phyloP scores from a whole-genome alignment of 2,888 invertebrate species.

The Drosophila limbata region DNA sequence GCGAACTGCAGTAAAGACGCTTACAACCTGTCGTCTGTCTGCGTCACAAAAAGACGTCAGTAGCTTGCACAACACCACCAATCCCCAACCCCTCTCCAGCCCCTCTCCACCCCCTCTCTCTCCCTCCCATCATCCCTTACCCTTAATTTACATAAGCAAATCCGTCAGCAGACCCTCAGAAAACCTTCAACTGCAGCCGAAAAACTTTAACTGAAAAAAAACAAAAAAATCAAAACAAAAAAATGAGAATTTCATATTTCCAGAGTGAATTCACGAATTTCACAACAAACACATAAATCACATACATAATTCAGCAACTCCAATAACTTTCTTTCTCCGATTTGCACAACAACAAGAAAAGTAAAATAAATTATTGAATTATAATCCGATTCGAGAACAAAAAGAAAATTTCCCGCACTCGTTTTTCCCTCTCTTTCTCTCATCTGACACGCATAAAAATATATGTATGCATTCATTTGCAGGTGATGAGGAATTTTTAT shows the following conservation, averaged over 20 bases:
- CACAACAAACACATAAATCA: conserved; percentile 32
- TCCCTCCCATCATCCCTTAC: too few relatives aligned
- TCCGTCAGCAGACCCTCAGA: conserved; percentile 6
- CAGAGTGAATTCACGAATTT: neutral
- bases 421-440: neutral
- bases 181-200: conserved; percentile 25
- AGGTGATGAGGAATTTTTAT: conserved; percentile 9
- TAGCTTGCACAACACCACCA: conserved; percentile 42
- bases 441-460: neutral
- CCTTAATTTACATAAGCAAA: conserved; percentile 21
- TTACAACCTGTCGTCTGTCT: conserved; percentile 30
- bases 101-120: neutral
- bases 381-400: conserved; percentile 34
- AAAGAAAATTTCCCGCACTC: neutral
- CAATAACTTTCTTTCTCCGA: conserved; percentile 25
- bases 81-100: neutral
- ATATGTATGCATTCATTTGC: neutral
- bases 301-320: conserved; percentile 43
- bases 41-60: conserved; percentile 30
- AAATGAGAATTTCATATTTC: conserved; percentile 4
- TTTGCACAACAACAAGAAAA: neutral
- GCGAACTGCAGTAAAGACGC: conserved; percentile 49
- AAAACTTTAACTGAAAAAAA: conserved; percentile 15
- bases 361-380: conserved; percentile 41
- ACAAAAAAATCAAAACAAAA: neutral